Percentiles rank a stretch among this genome's conserved stretches.
Evolutionary conservation across 53 echinoderm and acorn worm species (phyloP).

Genomic region (Paracentrotus lividus): DNA sequence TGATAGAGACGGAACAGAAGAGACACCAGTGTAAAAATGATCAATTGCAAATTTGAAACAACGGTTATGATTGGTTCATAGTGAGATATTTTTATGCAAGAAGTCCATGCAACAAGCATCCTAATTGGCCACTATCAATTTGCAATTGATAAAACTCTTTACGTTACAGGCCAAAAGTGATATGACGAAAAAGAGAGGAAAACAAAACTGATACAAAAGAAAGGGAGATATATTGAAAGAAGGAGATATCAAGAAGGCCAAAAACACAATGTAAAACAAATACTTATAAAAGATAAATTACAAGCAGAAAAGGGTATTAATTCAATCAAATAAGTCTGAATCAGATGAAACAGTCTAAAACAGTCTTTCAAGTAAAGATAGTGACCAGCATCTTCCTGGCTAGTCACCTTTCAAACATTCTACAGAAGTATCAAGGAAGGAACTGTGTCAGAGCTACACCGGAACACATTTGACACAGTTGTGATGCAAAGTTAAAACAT

Average conservation of each 20-base stretch:
- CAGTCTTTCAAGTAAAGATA: neutral
- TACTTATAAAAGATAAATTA: neutral
- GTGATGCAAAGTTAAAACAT: slow-evolving; percentile 24
- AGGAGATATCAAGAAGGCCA: neutral
- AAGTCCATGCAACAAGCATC: too few relatives aligned
- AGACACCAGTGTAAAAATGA: neutral
- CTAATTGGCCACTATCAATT: too few relatives aligned
- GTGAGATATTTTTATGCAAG: too few relatives aligned
- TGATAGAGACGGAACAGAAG: neutral
- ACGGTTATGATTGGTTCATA: too few relatives aligned
- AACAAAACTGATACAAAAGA: neutral
- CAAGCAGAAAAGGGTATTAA: neutral
- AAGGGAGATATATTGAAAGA: neutral
- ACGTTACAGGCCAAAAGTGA: too few relatives aligned
- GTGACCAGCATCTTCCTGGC: neutral
- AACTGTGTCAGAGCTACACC: slow-evolving; percentile 16
- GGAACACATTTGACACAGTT: neutral
- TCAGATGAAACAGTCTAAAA: neutral
- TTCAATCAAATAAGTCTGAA: neutral
- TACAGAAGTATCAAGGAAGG: neutral
- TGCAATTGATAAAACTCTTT: too few relatives aligned
- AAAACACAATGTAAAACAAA: neutral
- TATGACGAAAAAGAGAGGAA: neutral
- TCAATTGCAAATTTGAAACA: too few relatives aligned
- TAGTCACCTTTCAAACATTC: neutral